These are phyloP conservation scores for Cephus rjabovi DNA, from an alignment of 2,888 invertebrate species.

Conservation along the genomic window DNA sequence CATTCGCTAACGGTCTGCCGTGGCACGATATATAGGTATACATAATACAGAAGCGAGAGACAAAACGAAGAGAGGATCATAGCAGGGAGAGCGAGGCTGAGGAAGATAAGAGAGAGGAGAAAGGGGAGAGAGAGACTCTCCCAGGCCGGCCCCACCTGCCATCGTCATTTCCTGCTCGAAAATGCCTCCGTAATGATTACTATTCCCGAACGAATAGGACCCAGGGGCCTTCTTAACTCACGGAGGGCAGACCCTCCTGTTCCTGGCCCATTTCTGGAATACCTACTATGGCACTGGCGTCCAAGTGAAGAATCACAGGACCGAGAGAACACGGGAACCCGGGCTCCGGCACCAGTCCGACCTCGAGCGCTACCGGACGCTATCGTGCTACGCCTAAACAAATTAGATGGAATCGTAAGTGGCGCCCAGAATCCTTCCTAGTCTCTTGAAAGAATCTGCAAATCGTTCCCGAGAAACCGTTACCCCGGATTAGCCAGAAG, in stretches of 20 bases:
- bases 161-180: conserved; percentile 45
- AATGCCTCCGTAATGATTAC: conserved; percentile 46
- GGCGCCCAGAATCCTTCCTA: background rate
- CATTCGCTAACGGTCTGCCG: conserved; percentile 6
- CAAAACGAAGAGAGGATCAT: background rate
- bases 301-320: background rate
- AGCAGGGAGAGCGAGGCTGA: background rate
- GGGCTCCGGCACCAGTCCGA: background rate
- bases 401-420: background rate
- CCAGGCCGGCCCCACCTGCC: conserved; percentile 35
- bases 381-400: background rate
- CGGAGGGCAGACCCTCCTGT: background rate
- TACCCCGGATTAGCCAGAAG: background rate
- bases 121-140: background rate
- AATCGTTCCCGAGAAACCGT: background rate
- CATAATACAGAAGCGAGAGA: background rate
- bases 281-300: background rate
- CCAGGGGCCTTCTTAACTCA: conserved; percentile 2
- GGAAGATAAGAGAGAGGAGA: background rate
- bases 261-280: background rate
- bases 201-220: conserved; percentile 42
- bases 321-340: background rate
- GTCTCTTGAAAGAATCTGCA: background rate
- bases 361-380: background rate
- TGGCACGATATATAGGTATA: background rate